Evolutionary conservation across 2,888 invertebrate genomes (phyloP), one percentile per base, ranked within the genome.

Genomic region (Agrochola litura): DNA sequence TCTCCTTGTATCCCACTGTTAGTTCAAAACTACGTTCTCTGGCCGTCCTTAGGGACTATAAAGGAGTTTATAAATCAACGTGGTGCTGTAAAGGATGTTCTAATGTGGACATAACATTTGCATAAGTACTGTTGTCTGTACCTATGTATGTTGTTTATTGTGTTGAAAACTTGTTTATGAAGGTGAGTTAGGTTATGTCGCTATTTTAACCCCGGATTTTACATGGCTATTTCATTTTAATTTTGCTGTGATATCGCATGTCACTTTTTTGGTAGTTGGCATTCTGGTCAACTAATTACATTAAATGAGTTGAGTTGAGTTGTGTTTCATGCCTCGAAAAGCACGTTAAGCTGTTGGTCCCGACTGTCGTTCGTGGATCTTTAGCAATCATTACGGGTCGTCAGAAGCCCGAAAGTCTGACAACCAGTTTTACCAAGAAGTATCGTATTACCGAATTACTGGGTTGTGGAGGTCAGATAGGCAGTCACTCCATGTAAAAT

Each of bases 91-190:
- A 56, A 84, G 84, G 81, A 84, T 81, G 58, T 72, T 72, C 81
- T 84, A 83, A 83, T 83, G 83, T 81, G 77, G 77, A 84, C 85
- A 84, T 81, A 49, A 84, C 71, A 83, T 83, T 83, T 81, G 85
- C 85, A 83, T 83, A 83, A 73, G 77, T 60, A 77, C 77, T 69
- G 37, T 83, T 64, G 43, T 60, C 22, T 69, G 58, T 60, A n/a
- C 65, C 41, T 70, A 14, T 60, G 49, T 52, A 16, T 46, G 22
- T 52, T 37, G 60, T 81, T 77, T 70, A 81, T 64, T 84, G 60
- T 81, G 69, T 52, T 70, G 9, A 9, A 68, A 73, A 70, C 19
- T 76, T 67, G 73, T 83, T 73, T 71, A 77, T 77, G 56, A 8
- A 70, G 46, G 61, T 73, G 52, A 58, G 37, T 22, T 63, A 25